These are phyloP conservation scores for Oryzias sinensis DNA, from an alignment of 2,797 vertebrate species.

Conservation along the genomic window DNA sequence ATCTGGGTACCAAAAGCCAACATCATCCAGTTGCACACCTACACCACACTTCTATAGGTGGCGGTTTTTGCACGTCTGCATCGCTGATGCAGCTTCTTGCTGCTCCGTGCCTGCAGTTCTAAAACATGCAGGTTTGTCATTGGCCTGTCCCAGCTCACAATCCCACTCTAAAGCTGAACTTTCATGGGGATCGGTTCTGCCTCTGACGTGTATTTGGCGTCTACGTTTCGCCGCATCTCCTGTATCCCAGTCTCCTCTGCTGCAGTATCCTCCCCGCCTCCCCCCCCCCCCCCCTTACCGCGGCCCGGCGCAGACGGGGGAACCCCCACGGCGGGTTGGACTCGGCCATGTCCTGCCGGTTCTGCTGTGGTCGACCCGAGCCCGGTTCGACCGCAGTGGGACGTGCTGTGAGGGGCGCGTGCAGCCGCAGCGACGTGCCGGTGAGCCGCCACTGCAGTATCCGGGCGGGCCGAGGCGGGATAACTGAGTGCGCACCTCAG, in stretches of 20 bases:
- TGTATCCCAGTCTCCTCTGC: conserved; percentile 50
- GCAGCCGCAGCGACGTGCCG: conserved; percentile 51
- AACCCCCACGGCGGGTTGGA: conserved; percentile 83
- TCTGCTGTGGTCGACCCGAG: conserved; percentile 8
- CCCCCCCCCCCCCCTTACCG: conserved; percentile 80
- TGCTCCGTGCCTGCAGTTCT: conserved; percentile 37
- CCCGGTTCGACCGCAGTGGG: conserved; percentile 64
- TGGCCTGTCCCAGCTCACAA: conserved; percentile 43
- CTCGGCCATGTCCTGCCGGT: conserved; percentile 83
- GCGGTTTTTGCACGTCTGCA: conserved; percentile 9
- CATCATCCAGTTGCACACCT: conserved; percentile 33
- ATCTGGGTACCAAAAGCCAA: conserved; percentile 4
- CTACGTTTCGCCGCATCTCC: conserved; percentile 16
- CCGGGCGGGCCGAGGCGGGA: conserved; percentile 44
- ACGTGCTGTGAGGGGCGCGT: conserved; percentile 52
- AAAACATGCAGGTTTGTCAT: conserved; percentile 44
- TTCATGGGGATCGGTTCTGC: neutral
- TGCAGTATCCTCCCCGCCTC: conserved; percentile 69
- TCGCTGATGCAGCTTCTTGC: conserved; percentile 2
- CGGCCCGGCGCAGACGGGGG: conserved; percentile 85
- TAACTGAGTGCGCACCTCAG: conserved; percentile 40
- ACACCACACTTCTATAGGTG: conserved; percentile 19
- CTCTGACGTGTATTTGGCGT: neutral
- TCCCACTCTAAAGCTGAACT: conserved; percentile 3
- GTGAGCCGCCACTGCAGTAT: conserved; percentile 51